Evolutionary conservation across 2,888 invertebrate genomes (phyloP), one percentile per base, ranked within the genome.

Genomic region (Baccha elongata): DNA sequence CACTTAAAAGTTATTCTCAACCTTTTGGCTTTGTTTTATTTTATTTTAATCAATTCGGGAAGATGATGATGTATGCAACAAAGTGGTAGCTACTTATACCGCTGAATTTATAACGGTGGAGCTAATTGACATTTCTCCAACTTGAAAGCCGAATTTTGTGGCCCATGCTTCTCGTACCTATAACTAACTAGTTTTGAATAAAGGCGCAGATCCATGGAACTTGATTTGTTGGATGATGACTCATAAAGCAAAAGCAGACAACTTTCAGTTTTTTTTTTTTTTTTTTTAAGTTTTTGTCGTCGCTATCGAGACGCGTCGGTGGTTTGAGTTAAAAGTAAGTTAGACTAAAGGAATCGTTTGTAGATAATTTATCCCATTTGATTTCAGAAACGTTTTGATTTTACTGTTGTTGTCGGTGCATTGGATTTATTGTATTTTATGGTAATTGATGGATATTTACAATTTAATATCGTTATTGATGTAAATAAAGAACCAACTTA

Each of bases 1-100:
- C 21, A 72, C 48, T 76, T 76, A 21, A 17, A 10, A 50, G 64
- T n/a, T n/a, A 62, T 37, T 68, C 48, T 58, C 71, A 81, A 81
- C 81, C 71, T 81, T 72, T 81, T 81, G 75, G 76, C 76, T 76
- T 81, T 81, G 71, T 81, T 75, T 58, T 40, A 19, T 17, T 64
- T 53, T 26, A n/a, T 32, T 26, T 1, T 26, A 8, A 52, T 52
- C 60, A 32, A n/a, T 17, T 19, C 26, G 17, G 26, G 37, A 46
- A 21, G 37, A 21, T 64, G 42, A 68, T 64, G 74, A 80, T 64
- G 68, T 55, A 69, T 44, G 42, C 58, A 46, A 44, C 13, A 2
- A 35, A 55, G 55, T 40, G 17, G n/a, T n/a, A n/a, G n/a, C n/a
- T n/a, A n/a, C n/a, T n/a, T n/a, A n/a, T 67, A 60, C 40, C 46